phyloP scores from a whole-genome alignment of 2,113 vertebrate species.

The Eurypyga helias region DNA sequence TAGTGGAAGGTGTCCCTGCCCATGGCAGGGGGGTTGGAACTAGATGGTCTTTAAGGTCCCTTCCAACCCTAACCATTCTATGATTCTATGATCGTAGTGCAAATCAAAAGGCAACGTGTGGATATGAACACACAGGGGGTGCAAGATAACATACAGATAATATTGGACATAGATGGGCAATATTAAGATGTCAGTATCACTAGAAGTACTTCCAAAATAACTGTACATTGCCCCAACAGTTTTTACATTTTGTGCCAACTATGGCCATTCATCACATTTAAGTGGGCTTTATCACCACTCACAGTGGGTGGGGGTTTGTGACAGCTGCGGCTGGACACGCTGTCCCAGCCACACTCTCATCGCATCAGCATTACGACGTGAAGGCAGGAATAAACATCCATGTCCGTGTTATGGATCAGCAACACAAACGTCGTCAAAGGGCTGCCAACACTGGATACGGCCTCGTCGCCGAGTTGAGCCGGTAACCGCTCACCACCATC shows the following conservation, averaged over 20 bases:
- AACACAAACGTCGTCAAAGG: background rate
- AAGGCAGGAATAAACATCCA: background rate
- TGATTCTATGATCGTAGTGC: background rate
- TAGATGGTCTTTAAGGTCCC: too few species aligned
- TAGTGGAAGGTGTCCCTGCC: too few species aligned
- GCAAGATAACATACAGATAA: background rate
- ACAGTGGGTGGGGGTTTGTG: background rate
- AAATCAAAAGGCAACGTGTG: background rate
- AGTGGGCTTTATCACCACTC: background rate
- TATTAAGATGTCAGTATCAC: background rate
- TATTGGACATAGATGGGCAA: rapidly evolving
- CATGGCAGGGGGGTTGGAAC: too few species aligned
- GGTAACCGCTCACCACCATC: too few species aligned
- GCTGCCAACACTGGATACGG: rapidly evolving
- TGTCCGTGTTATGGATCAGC: background rate
- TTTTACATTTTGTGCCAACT: background rate
- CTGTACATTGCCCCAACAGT: too few species aligned
- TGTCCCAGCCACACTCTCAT: background rate
- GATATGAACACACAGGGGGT: background rate
- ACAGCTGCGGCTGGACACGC: background rate
- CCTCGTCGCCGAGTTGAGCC: rapidly evolving
- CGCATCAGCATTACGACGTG: background rate
- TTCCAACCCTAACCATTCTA: too few species aligned
- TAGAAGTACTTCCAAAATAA: background rate
- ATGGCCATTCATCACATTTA: background rate